These are phyloP conservation scores for Nymphalis polychloros DNA, from an alignment of 2,888 invertebrate species.

Conservation along the genomic window DNA sequence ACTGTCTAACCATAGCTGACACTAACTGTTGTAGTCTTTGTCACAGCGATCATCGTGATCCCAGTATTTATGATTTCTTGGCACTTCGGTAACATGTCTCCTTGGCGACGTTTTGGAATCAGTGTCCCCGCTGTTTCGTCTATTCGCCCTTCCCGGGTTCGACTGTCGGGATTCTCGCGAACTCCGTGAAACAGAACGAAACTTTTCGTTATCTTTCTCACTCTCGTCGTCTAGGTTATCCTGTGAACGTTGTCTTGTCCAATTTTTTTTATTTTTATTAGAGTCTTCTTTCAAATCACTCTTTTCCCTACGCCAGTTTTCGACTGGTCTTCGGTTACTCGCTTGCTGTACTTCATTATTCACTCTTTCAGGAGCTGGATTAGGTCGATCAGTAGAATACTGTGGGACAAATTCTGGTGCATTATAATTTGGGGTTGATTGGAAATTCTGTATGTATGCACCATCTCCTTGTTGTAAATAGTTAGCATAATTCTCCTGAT, in stretches of 20 bases:
- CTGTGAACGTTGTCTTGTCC: slow-evolving; percentile 64
- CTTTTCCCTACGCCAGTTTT: slow-evolving; percentile 72
- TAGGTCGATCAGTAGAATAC: slow-evolving; percentile 40
- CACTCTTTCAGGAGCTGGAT: slow-evolving; percentile 53
- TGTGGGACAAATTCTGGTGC: slow-evolving; percentile 56
- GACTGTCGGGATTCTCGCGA: slow-evolving; percentile 53
- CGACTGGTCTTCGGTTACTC: slow-evolving; percentile 54
- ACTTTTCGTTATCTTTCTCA: slow-evolving; percentile 53
- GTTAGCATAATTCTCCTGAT: slow-evolving; percentile 52
- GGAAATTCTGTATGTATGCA: slow-evolving; percentile 64
- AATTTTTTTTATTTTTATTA: slow-evolving; percentile 59
- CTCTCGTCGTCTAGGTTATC: slow-evolving; percentile 61
- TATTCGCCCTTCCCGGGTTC: slow-evolving; percentile 45
- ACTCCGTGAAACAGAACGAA: slow-evolving; percentile 42
- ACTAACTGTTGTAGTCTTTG: slow-evolving; percentile 75
- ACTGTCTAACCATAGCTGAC: slow-evolving; percentile 28
- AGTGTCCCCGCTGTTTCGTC: slow-evolving; percentile 60
- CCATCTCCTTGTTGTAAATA: slow-evolving; percentile 75
- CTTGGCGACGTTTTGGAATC: slow-evolving; percentile 53
- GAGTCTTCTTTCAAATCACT: slow-evolving; percentile 55
- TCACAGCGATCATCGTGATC: slow-evolving; percentile 76
- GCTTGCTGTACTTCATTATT: slow-evolving; percentile 67
- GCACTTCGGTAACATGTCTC: slow-evolving; percentile 69
- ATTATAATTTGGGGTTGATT: slow-evolving; percentile 51
- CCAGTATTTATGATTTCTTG: slow-evolving; percentile 73